A percentile compares a stretch with the other conserved stretches of the same genome.
These are phyloP conservation scores for Brachionus asplanchnoidis DNA, from an alignment of 1,140 invertebrate species.

Conservation along the genomic window DNA sequence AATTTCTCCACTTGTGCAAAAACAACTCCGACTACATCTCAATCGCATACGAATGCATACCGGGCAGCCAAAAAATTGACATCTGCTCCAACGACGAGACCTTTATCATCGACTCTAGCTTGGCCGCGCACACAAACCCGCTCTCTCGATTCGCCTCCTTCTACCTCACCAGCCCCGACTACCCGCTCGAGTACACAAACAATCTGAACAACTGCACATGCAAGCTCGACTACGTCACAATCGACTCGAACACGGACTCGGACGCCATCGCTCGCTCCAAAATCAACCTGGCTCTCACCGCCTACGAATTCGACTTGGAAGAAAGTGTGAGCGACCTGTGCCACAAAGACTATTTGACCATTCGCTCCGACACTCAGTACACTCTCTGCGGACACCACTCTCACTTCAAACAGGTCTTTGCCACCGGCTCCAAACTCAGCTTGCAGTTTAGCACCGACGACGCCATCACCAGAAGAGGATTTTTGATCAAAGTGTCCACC, in stretches of 20 bases:
- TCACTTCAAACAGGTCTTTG: not conserved
- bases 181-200: slow-evolving; percentile 8
- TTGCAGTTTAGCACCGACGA: slow-evolving; percentile 1
- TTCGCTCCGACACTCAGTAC: not conserved
- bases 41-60: slow-evolving; percentile 38
- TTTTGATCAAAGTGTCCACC: slow-evolving; percentile 23
- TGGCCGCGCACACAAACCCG: not conserved
- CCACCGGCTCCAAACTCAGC: not conserved
- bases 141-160: not conserved
- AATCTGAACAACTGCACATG: slow-evolving; percentile 16
- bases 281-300: not conserved
- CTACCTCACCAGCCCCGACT: slow-evolving; percentile 16
- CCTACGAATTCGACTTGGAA: slow-evolving; percentile 34
- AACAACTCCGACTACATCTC: slow-evolving; percentile 16
- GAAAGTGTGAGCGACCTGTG: not conserved
- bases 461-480: not conserved
- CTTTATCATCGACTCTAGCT: slow-evolving; percentile 24
- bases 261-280: not conserved
- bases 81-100: slow-evolving; percentile 33
- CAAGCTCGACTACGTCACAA: slow-evolving; percentile 22
- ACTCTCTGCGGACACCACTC: not conserved
- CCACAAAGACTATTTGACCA: not conserved
- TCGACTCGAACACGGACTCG: not conserved
- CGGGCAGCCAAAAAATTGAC: slow-evolving; percentile 19
- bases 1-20: slow-evolving; percentile 27